These are phyloP conservation scores for Apis cerana DNA, from an alignment of 1,140 invertebrate genomes.

Conservation along the genomic window DNA sequence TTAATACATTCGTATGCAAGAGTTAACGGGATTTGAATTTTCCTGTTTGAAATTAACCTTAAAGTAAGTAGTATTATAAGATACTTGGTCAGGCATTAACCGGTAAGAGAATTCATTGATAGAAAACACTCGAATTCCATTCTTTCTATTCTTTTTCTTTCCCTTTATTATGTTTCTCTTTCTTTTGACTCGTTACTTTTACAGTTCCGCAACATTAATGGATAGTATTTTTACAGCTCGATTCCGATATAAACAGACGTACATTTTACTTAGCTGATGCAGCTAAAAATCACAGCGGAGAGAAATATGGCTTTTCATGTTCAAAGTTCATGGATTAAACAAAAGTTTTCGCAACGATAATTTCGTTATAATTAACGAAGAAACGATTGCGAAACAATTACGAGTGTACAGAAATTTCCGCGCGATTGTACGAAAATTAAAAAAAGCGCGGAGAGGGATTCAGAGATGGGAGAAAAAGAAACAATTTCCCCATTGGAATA, in stretches of 20 bases:
- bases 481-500: not conserved
- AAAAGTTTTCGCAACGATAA: not conserved
- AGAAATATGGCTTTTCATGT: not conserved
- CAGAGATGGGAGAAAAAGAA: not conserved
- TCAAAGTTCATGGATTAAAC: not conserved
- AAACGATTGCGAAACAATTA: not conserved
- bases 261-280: not conserved
- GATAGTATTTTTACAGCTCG: not conserved
- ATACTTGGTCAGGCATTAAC: not conserved
- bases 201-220: not conserved
- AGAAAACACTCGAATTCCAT: not conserved
- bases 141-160: not conserved
- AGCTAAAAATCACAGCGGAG: not conserved
- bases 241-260: not conserved
- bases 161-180: not conserved
- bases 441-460: not conserved
- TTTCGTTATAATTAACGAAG: not conserved
- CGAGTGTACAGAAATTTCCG: not conserved
- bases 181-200: not conserved
- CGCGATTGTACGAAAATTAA: not conserved
- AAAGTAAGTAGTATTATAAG: not conserved
- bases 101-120: not conserved
- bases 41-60: not conserved
- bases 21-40: not conserved
- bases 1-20: not conserved